Conservation (phyloP, 2,797 vertebrate species). For the Melanotaenia nigrans region DNA sequence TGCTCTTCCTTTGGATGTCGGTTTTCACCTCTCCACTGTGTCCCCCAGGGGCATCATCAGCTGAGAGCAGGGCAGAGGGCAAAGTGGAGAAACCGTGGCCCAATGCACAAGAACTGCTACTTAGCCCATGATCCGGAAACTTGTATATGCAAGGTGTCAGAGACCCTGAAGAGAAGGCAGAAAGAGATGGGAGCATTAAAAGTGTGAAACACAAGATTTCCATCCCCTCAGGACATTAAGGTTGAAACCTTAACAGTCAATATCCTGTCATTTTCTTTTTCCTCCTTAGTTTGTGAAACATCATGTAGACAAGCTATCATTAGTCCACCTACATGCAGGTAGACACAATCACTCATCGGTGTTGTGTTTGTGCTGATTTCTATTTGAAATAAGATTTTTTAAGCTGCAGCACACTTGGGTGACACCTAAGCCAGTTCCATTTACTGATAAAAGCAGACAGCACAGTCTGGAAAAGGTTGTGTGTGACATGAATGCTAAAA, state of each 20-base stretch:
- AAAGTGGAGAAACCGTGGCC: conserved; percentile 89
- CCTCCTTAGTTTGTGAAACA: background rate
- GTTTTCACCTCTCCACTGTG: conserved; percentile 87
- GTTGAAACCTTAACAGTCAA: background rate
- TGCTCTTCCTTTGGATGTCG: conserved; percentile 89
- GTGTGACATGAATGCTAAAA: conserved; percentile 16
- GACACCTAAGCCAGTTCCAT: conserved; percentile 26
- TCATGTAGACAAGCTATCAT: background rate
- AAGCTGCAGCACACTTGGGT: conserved; percentile 3
- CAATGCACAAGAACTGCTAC: conserved; percentile 86
- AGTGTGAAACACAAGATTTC: conserved; percentile 22
- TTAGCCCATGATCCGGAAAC: conserved; percentile 91
- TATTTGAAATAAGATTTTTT: conserved; percentile 10
- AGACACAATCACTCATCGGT: background rate
- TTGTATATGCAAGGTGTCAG: conserved; percentile 95
- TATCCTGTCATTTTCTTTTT: background rate
- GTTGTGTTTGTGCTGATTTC: conserved; percentile 9
- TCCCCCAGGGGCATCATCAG: conserved; percentile 83
- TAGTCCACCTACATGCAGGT: conserved; percentile 7
- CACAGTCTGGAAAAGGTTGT: background rate
- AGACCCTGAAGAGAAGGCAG: conserved; percentile 78
- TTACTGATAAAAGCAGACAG: conserved; percentile 15
- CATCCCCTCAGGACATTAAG: background rate
- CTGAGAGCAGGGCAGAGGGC: conserved; percentile 87
- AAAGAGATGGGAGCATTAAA: conserved; percentile 10